phyloP scores from a whole-genome alignment of 2,113 vertebrate species.

The Mobula hypostoma region DNA sequence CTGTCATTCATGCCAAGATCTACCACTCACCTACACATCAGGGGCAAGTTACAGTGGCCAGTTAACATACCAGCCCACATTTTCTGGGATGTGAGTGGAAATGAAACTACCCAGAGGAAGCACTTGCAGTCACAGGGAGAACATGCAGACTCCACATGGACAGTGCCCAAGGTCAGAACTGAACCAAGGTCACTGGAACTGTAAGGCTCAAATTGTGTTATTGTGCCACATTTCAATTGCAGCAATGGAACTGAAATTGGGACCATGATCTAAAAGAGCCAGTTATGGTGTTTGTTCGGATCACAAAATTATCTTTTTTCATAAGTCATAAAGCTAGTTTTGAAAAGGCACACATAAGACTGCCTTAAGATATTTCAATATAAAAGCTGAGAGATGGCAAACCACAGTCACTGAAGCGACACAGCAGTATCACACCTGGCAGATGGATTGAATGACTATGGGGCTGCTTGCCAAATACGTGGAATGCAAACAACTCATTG shows the following conservation, averaged over 20 bases:
- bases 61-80: no score
- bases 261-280: background rate
- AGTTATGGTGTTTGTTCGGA: background rate
- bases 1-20: no score
- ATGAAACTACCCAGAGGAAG: no score
- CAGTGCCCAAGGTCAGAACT: no score
- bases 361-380: background rate
- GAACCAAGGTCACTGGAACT: no score
- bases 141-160: no score
- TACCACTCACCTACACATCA: no score
- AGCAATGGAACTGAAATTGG: background rate
- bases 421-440: background rate
- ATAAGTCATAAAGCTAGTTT: background rate
- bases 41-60: no score
- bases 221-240: background rate
- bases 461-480: background rate
- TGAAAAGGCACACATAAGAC: background rate
- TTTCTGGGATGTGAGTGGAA: no score
- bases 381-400: background rate
- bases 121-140: no score
- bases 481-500: background rate
- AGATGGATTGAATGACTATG: background rate
- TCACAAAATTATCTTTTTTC: background rate
- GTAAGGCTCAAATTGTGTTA: no score
- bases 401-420: background rate